phyloP scores from a whole-genome alignment of 2,888 invertebrate genomes.

The Acrobasis repandana region DNA sequence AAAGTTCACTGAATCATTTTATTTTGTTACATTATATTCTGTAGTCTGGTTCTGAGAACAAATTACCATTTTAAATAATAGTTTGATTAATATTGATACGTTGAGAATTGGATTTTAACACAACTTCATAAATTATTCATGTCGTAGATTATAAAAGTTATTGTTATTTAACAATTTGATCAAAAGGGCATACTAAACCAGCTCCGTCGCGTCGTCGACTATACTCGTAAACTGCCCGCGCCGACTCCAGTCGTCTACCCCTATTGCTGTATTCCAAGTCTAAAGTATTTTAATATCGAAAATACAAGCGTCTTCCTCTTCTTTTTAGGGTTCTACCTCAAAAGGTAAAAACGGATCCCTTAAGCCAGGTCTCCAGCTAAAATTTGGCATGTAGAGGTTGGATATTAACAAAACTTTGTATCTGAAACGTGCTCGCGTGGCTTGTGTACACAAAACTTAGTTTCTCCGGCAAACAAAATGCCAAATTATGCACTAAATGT shows the following conservation, averaged over 20 bases:
- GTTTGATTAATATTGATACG: conserved; percentile 20
- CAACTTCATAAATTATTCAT: conserved; percentile 15
- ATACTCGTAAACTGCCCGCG: conserved; percentile 60
- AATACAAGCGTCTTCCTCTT: too few species aligned
- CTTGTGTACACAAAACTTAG: too few species aligned
- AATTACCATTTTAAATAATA: conserved; percentile 19
- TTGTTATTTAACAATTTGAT: conserved; percentile 27
- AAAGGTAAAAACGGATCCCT: too few species aligned
- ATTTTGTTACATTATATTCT: conserved; percentile 3
- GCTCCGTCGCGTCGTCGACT: conserved; percentile 50
- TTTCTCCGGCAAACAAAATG: too few species aligned
- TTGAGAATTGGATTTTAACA: conserved; percentile 20
- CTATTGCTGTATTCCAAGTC: conserved; percentile 35
- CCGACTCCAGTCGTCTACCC: conserved; percentile 36
- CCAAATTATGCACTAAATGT: too few species aligned
- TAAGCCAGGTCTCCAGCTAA: too few species aligned
- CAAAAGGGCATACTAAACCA: conserved; percentile 68
- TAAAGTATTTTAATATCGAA: too few species aligned
- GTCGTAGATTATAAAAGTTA: conserved; percentile 7
- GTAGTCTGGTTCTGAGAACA: conserved; percentile 8
- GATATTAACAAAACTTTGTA: too few species aligned
- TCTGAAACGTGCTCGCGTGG: too few species aligned
- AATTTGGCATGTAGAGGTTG: too few species aligned
- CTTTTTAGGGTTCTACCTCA: too few species aligned
- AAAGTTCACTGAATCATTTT: conserved; percentile 18